Conservation (phyloP, 2,113 vertebrate genomes). For the Lipophrys pholis region DNA sequence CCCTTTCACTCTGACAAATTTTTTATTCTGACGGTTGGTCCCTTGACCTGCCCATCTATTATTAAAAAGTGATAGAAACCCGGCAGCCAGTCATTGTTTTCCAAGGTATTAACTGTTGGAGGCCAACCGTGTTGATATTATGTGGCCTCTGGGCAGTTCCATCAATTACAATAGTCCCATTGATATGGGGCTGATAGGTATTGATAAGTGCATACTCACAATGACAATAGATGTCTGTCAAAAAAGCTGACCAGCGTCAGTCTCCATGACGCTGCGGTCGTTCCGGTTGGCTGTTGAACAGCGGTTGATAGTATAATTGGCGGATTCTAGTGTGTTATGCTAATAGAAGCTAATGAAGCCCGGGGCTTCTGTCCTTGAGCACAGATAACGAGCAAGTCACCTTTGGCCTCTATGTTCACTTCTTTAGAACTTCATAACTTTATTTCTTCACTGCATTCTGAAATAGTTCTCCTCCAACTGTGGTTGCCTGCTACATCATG, state of each 20-base stretch:
- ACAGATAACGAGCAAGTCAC: background rate
- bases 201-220: too few relatives aligned
- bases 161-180: too few relatives aligned
- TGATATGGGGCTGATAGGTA: too few relatives aligned
- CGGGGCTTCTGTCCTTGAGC: background rate
- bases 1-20: background rate
- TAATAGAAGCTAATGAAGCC: too few relatives aligned
- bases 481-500: background rate
- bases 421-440: too few relatives aligned
- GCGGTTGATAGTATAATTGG: too few relatives aligned
- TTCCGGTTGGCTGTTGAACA: too few relatives aligned
- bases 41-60: slow-evolving; percentile 14
- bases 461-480: background rate
- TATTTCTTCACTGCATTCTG: background rate
- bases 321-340: background rate
- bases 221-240: too few relatives aligned
- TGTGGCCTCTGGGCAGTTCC: background rate
- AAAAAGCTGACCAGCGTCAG: too few relatives aligned
- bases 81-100: slow-evolving; percentile 15
- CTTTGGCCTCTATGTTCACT: too few relatives aligned
- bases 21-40: slow-evolving; percentile 42
- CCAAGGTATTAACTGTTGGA: background rate
- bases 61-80: slow-evolving; percentile 28
- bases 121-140: background rate
- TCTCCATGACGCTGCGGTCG: too few relatives aligned